These are phyloP conservation scores for Leucoraja erinaceus DNA, from an alignment of 2,113 vertebrate species.

Conservation along the genomic window DNA sequence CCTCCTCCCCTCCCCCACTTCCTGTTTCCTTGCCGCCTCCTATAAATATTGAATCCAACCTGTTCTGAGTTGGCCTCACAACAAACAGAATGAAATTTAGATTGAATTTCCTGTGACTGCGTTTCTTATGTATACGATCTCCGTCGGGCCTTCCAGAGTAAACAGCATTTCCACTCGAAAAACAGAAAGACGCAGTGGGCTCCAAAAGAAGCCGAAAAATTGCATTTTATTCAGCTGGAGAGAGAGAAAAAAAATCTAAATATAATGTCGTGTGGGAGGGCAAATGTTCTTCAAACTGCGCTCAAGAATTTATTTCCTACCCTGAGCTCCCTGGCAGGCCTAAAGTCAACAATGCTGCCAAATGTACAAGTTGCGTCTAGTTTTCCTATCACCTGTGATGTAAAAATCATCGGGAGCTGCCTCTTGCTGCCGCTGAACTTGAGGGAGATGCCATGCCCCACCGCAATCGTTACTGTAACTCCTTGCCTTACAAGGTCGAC, in stretches of 20 bases:
- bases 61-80: not conserved
- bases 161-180: not conserved
- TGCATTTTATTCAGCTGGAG: not conserved
- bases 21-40: not conserved
- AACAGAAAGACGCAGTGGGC: conserved; percentile 2
- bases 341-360: not conserved
- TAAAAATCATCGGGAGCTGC: not conserved
- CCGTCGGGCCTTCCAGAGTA: not conserved
- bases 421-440: not conserved
- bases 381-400: not conserved
- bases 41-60: not conserved
- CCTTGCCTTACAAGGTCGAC: not conserved
- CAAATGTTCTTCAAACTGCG: not conserved
- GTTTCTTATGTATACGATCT: not conserved
- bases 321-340: not conserved
- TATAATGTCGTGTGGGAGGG: conserved; percentile 19
- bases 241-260: not conserved
- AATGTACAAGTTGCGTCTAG: not conserved
- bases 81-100: not conserved
- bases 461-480: not conserved
- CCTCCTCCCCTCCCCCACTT: not conserved
- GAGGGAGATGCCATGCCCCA: not conserved
- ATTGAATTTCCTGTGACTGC: not conserved
- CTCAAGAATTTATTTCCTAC: not conserved
- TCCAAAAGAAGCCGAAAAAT: not conserved